These are phyloP conservation scores for Ectropis grisescens DNA, from an alignment of 1,140 invertebrate genomes.

Conservation along the genomic window DNA sequence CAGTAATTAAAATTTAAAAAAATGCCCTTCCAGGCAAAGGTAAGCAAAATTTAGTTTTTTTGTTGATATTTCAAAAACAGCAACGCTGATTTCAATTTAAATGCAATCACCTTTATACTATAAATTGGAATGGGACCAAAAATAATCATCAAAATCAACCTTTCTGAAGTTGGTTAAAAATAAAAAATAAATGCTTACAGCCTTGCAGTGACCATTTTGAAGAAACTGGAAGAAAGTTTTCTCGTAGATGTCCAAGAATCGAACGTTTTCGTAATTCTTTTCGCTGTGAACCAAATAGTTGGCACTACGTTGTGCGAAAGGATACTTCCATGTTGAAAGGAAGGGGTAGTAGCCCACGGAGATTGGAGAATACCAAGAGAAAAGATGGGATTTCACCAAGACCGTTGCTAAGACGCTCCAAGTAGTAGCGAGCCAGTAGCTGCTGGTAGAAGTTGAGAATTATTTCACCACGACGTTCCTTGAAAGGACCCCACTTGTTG, in stretches of 20 bases:
- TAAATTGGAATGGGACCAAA: too few species aligned
- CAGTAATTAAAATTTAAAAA: too few species aligned
- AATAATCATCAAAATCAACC: too few species aligned
- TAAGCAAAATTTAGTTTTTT: too few species aligned
- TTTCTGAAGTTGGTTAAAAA: neutral
- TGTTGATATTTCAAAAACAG: too few species aligned
- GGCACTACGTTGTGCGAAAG: slow-evolving; percentile 39
- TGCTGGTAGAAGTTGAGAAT: slow-evolving; percentile 75
- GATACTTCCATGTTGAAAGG: slow-evolving; percentile 22
- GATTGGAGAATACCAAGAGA: slow-evolving; percentile 70
- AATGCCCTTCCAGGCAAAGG: too few species aligned
- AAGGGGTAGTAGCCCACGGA: slow-evolving; percentile 73
- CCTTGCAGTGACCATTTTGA: slow-evolving; percentile 41
- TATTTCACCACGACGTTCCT: slow-evolving; percentile 72
- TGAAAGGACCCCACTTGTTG: slow-evolving; percentile 51
- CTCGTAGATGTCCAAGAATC: slow-evolving; percentile 44
- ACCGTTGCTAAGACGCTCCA: slow-evolving; percentile 76
- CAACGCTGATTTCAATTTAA: too few species aligned
- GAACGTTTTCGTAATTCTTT: slow-evolving; percentile 34
- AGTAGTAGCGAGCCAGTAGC: slow-evolving; percentile 75
- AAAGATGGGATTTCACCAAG: slow-evolving; percentile 73
- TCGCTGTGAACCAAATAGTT: slow-evolving; percentile 35
- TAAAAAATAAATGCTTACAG: slow-evolving; percentile 25
- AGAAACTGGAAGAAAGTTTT: slow-evolving; percentile 42
- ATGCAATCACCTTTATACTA: too few species aligned